Evolutionary conservation across 1,140 invertebrate species (phyloP), one percentile per base, ranked within the genome.

Genomic region (Calephelis nemesis): DNA sequence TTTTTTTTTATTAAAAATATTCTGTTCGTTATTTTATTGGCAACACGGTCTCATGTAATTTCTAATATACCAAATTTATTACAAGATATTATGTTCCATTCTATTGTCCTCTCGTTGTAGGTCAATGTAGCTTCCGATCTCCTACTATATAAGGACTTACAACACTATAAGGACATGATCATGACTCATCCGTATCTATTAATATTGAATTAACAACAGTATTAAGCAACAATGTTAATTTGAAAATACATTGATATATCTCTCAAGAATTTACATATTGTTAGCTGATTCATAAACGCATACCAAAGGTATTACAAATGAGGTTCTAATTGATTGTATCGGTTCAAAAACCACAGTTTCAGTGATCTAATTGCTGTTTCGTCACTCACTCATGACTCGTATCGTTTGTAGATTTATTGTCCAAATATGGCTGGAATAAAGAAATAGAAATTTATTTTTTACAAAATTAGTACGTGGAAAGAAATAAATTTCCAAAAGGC

Each of bases 171-270:
- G 30, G 30, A 30, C 30, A 1, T 0, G 30, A 15, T 50, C 15
- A 15, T 54, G 50, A 54, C 13, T 54, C 50, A 54, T 7, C 8
- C 13, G 13, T 19, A 19, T 15, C 13, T 54, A 9, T 19, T 54
- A 30, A 54, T 54, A 54, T 19, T 19, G 30, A 54, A 54, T 54
- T 54, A 54, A 54, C 15, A 19, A 54, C 15, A 19, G 15, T 30
- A 54, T 54, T 54, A 8, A 54, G 13, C 13, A 54, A 54, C 50
- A 54, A 54, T 54, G 13, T 54, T 54, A 54, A 54, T 54, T 54
- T 54, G 50, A 19, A 54, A 19, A 54, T 54, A 54, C 50, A 19
- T 54, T 10, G 50, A 19, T 15, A 50, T 50, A 13, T 54, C 15
- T 10, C 15, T 54, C 50, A 19, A 10, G 50, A 54, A 54, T 54